Base-by-base conservation (phyloP, 1,140 invertebrate species). In the Nylanderia fulva region DNA sequence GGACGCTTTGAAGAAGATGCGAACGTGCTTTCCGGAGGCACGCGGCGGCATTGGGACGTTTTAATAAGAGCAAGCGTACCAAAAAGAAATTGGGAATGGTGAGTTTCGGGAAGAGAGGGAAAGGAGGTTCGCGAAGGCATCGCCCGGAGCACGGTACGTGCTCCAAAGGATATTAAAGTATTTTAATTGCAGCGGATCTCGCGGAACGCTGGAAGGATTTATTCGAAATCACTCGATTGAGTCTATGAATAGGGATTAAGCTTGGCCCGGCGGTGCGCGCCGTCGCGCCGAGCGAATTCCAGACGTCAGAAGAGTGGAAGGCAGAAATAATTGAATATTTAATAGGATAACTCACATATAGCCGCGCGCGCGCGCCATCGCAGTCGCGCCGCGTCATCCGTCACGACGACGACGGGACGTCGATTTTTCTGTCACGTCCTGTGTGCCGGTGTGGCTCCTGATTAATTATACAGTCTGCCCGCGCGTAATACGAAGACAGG, bases 281-380 rank as follows among this genome's bases (percentile, higher is more conserved):
- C 48, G 75, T 77, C 42, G 52, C 48, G 33, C 42, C 68, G 79
- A 63, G 69, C 77, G 36, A 82, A 90, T 84, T 89, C 86, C 63
- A 76, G 54, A 85, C 75, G 85, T 86, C 85, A 83, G 75, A 11
- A 76, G 45, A 79, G 33, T 74, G 77, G 69, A 85, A 86, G 83
- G 61, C 69, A 86, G 86, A 89, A 91, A 90, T 91, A 91, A 91
- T 91, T 91, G 85, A 90, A 90, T 86, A 90, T 91, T 91, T 91
- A 90, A 91, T 90, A 74, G 87, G 85, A 89, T 89, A 91, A 89
- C 85, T 72, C 72, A 36, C 42, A 75, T 77, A 72, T 74, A 86
- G 39, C 83, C 58, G 64, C 24, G 63, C 36, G 42, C 58, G 64
- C 24, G 63, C 36, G 42, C 29, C 71, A 13, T 76, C 61, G 71